Percentiles rank a stretch among this genome's conserved stretches.
These are phyloP conservation scores for Ectobius pallidus DNA, from an alignment of 2,888 invertebrate species.

Conservation along the genomic window DNA sequence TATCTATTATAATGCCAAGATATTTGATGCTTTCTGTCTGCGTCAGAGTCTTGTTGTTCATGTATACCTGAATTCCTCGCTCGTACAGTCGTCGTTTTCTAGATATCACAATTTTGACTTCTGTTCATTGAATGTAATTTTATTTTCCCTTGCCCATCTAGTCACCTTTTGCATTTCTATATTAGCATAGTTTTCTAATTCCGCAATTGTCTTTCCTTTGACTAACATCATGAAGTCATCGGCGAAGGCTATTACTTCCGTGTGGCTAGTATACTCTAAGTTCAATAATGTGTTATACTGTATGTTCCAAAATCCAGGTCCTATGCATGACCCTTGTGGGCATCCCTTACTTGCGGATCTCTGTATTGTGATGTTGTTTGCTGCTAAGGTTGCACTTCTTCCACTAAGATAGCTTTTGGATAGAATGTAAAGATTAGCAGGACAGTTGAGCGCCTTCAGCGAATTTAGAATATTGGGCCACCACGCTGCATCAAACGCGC, in stretches of 20 bases:
- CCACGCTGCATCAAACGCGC: not conserved
- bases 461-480: not conserved
- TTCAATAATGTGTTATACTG: not conserved
- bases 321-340: not conserved
- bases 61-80: not conserved
- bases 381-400: not conserved
- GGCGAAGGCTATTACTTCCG: slow-evolving; percentile 8
- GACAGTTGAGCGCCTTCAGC: not conserved
- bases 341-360: not conserved
- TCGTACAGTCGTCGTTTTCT: not conserved
- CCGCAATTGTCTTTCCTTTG: not conserved
- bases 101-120: not conserved
- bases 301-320: not conserved
- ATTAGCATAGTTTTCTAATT: not conserved
- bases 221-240: not conserved
- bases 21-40: no score
- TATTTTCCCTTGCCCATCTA: not conserved
- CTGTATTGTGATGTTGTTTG: not conserved
- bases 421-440: not conserved
- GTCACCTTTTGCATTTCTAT: not conserved
- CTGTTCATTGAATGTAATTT: not conserved
- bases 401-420: no score
- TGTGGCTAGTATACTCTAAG: not conserved
- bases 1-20: not conserved
- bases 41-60: not conserved